Percentiles rank a stretch among this genome's conserved stretches.
Evolutionary conservation across 2,113 vertebrate species (phyloP).

Genomic region (Gulo gulo): DNA sequence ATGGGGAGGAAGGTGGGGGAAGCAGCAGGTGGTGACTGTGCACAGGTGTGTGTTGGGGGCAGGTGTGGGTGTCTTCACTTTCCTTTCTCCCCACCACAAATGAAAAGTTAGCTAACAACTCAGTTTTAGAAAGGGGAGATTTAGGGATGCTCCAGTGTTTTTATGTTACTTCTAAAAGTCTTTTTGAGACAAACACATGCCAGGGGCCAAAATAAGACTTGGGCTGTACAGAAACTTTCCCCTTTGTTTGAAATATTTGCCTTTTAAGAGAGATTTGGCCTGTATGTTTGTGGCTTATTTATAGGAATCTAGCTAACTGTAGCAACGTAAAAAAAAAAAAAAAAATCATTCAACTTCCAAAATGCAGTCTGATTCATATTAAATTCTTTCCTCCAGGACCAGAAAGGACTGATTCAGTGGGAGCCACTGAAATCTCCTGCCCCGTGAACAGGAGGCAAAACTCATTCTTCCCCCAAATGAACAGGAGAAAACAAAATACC

Average conservation of each 20-base stretch:
- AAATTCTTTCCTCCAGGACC: slow-evolving; percentile 53
- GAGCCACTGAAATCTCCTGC: slow-evolving; percentile 19
- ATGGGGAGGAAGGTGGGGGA: neutral
- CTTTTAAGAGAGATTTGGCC: slow-evolving; percentile 53
- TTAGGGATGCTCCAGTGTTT: neutral
- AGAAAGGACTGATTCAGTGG: slow-evolving; percentile 49
- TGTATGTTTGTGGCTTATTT: slow-evolving; percentile 27
- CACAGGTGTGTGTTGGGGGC: neutral
- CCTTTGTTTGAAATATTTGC: slow-evolving; percentile 35
- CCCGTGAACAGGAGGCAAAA: slow-evolving; percentile 16
- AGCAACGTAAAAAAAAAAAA: slow-evolving; percentile 15
- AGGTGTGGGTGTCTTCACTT: neutral
- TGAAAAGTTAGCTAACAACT: neutral
- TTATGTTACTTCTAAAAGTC: slow-evolving; percentile 16
- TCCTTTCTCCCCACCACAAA: neutral
- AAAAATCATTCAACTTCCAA: slow-evolving; percentile 15
- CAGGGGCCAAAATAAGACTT: slow-evolving; percentile 10
- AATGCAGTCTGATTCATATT: slow-evolving; percentile 44
- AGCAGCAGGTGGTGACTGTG: neutral
- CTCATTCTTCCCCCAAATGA: slow-evolving; percentile 42
- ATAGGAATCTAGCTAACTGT: slow-evolving; percentile 43
- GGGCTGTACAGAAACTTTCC: neutral
- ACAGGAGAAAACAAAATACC: slow-evolving; percentile 29
- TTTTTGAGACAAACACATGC: slow-evolving; percentile 30
- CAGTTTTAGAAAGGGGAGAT: slow-evolving; percentile 8